Conservation (phyloP, 2,797 vertebrate species). For the Callimico goeldii region DNA sequence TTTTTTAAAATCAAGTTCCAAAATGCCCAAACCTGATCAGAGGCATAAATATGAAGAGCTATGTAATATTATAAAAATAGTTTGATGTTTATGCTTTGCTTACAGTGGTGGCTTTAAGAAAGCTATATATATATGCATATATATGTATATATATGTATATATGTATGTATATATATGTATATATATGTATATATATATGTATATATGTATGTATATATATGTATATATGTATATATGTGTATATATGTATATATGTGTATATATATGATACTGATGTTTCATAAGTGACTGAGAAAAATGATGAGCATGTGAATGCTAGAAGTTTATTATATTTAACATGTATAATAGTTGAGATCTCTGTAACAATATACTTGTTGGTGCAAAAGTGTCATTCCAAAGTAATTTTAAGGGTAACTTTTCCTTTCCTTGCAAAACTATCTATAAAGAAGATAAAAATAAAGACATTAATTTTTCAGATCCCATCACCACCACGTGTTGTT, state of each 20-base stretch:
- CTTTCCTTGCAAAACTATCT: neutral
- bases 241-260: too few relatives aligned
- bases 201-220: neutral
- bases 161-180: too few relatives aligned
- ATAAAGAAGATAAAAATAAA: neutral
- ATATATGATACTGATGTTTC: neutral
- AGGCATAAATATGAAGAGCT: neutral
- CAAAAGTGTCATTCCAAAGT: neutral
- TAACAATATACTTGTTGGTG: neutral
- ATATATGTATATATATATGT: too few relatives aligned
- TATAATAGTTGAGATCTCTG: neutral
- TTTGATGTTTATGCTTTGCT: neutral
- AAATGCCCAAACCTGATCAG: neutral
- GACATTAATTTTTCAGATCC: neutral
- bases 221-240: too few relatives aligned
- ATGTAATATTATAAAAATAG: neutral
- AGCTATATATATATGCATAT: neutral
- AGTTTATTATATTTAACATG: neutral
- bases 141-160: too few relatives aligned
- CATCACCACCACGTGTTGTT: neutral
- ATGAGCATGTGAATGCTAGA: neutral
- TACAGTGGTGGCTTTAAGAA: neutral
- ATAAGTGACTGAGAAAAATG: neutral
- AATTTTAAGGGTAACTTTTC: neutral
- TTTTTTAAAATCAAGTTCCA: neutral